Base-by-base conservation (phyloP, 2,797 vertebrate species). In the Lithobates pipiens region DNA sequence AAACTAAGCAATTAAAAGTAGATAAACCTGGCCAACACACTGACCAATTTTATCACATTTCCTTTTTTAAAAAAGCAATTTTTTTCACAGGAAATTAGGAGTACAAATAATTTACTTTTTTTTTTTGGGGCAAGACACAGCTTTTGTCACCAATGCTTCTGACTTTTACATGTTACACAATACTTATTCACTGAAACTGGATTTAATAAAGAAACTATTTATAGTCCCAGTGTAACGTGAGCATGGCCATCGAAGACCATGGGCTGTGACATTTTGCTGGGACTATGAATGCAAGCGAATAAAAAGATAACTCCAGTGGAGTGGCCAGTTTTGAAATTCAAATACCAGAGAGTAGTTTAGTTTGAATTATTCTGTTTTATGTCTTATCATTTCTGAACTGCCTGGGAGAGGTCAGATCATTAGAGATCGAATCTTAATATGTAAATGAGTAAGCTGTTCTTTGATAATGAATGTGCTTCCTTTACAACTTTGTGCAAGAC, bases 281-380 rank as follows among this genome's bases (percentile, higher is more conserved):
- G 32, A 57, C 18, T 1, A 77, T 50, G 65, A 77, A 34, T 34
- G 32, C 3, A 74, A 73, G 57, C 61, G 27, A 82, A 74, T 63
- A 36, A 36, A 27, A 68, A 65, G 34, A 50, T 44, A 69, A 81
- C n/a, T 69, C 7, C 3, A 44, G 25, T 72, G 36, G 42, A 85
- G 68, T 36, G n/a, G 21, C 44, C 29, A 50, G 18, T 82, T 86
- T 76, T 81, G 50, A 81, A 86, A 81, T 76, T 81, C 65, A 70
- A 63, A 86, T 81, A 71, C 50, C 13, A 63, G 46, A 76, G 80
- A 76, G 73, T 81, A 76, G 34, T 76, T 77, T 77, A 61, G 46
- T 63, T 77, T 86, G 67, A 86, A 82, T 82, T 77, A 86, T 86
- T 86, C 80, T 77, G 67, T 68, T 87, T 83, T 57, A 87, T 83